Evolutionary conservation across 1,140 invertebrate genomes (phyloP).

Genomic region (Pogonus chalceus): DNA sequence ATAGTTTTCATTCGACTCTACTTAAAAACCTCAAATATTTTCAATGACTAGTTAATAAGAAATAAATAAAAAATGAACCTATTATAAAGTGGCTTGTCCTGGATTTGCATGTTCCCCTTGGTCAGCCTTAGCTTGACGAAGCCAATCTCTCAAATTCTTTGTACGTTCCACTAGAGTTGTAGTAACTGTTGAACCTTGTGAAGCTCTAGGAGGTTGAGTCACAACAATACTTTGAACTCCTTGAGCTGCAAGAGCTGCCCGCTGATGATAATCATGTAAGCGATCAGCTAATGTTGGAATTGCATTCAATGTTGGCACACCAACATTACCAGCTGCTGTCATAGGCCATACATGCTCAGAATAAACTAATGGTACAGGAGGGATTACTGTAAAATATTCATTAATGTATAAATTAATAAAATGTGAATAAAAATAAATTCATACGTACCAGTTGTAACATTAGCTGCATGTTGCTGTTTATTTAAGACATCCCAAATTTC

Average conservation of each 20-base stretch:
- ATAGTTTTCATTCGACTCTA: too few species aligned
- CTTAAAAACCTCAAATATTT: too few species aligned
- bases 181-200: constrained; percentile 32
- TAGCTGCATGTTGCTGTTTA: constrained; percentile 43
- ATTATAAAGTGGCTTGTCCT: constrained; percentile 30
- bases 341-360: background rate
- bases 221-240: constrained; percentile 36
- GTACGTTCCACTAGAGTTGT: constrained; percentile 53
- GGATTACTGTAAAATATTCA: background rate
- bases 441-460: constrained; percentile 37
- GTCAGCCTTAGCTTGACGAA: constrained; percentile 39
- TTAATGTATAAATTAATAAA: too few species aligned
- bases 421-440: constrained; percentile 7
- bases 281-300: constrained; percentile 41
- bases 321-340: constrained; percentile 16
- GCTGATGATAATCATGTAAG: constrained; percentile 40
- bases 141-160: constrained; percentile 53
- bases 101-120: constrained; percentile 17
- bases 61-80: background rate
- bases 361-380: background rate
- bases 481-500: constrained; percentile 59
- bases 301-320: constrained; percentile 35
- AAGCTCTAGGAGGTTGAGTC: constrained; percentile 34
- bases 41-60: too few species aligned
- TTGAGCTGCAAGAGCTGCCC: constrained; percentile 25